Percentiles rank a stretch among this genome's conserved stretches.
Evolutionary conservation across 2,888 invertebrate genomes (phyloP).

Genomic region (Oligia strigilis): DNA sequence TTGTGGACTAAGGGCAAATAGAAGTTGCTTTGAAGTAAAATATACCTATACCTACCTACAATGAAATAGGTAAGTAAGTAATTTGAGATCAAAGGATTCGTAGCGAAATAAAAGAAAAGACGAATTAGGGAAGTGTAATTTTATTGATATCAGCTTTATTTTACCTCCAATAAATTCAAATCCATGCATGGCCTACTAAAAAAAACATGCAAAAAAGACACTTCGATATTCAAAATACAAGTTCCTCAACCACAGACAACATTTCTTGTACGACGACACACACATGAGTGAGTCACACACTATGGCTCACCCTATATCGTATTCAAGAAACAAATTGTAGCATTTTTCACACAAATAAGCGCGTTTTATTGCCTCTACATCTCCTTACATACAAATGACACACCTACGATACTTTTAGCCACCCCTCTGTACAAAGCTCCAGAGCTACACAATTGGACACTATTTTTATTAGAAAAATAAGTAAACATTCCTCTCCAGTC

Average conservation of each 20-base stretch:
- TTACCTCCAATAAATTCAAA: neutral
- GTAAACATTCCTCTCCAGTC: neutral
- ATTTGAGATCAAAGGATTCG: neutral
- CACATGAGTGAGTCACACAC: conserved; percentile 20
- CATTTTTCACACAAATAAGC: conserved; percentile 43
- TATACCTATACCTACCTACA: neutral
- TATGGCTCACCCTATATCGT: conserved; percentile 12
- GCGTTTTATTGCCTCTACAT: conserved; percentile 37
- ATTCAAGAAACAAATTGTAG: conserved; percentile 42
- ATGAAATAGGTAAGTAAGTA: neutral
- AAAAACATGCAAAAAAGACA: neutral
- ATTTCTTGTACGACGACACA: neutral
- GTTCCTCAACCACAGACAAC: conserved; percentile 15
- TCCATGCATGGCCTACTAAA: neutral
- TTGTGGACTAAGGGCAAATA: neutral
- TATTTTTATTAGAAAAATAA: conserved; percentile 3
- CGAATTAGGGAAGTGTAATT: neutral
- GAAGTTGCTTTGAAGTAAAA: neutral
- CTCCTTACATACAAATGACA: conserved; percentile 29
- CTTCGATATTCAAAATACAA: conserved; percentile 15
- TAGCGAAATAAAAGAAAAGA: too few species aligned
- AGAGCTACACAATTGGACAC: neutral
- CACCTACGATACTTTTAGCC: conserved; percentile 12
- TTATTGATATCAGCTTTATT: too few species aligned
- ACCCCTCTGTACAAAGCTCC: conserved; percentile 13